Evolutionary conservation across 2,888 invertebrate species (phyloP), one percentile per base, ranked within the genome.

Genomic region (Callosobruchus maculatus): DNA sequence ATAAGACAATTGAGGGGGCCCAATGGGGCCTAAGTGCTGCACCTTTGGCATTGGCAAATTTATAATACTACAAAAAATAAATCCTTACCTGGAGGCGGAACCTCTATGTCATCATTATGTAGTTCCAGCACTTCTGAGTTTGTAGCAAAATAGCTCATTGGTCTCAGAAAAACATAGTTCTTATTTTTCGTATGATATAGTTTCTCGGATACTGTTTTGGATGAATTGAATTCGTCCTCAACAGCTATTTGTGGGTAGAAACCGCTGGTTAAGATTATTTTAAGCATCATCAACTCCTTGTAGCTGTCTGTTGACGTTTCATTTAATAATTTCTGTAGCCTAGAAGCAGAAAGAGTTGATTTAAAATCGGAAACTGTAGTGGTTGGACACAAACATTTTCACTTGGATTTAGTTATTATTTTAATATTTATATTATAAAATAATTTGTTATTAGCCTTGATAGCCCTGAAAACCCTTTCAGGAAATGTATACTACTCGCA

Each of bases 191-290:
- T 96, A 83, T 97, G 96, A 85, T 93, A 97, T 31, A 97, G 88
- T 82, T 94, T 94, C 78, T 96, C 95, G 21, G 90, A 91, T 22
- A 91, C 90, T 0, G 93, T 92, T 89, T 97, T 97, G 83, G 94
- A 96, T 81, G 94, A 93, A 86, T 99, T 99, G 82, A 95, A 95
- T 82, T 97, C 96, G 86, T 99, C 99, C 0, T 96, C 93, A n/a
- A 97, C 92, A 0, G 98, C 96, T 74, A 97, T 91, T 88, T 99
- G 97, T 0, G 99, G 99, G 86, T 98, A 99, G 72, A 99, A 89
- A 0, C 98, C 98, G 87, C 96, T 94, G 80, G 95, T 94, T 21
- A 99, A 87, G 74, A 99, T 95, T 68, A 95, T 87, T 85, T 95
- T 95, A 20, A 94, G 84, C 86, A 94, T 89, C 75, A 91, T 89